Conservation (phyloP, 1,140 invertebrate genomes). For the Drosophila tani region DNA sequence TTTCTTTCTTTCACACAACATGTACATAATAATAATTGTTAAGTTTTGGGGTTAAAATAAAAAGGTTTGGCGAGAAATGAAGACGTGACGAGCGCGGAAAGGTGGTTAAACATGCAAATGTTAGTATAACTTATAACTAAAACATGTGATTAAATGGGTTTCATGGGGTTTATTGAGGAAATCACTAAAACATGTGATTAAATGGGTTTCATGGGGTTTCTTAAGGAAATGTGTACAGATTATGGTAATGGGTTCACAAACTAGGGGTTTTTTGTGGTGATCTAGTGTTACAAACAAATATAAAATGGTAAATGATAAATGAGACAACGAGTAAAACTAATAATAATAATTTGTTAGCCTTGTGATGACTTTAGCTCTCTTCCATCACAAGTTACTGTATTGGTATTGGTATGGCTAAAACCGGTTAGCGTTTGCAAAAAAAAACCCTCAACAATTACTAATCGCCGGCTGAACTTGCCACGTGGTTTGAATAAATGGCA, state of each 20-base stretch:
- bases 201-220: not conserved
- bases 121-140: not conserved
- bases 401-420: conserved; percentile 10
- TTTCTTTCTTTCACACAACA: conserved; percentile 4
- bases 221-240: not conserved
- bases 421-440: conserved; percentile 25
- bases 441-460: not conserved
- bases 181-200: not conserved
- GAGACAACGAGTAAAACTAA: not conserved
- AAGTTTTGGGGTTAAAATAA: not conserved
- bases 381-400: not conserved
- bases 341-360: not conserved
- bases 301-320: no score
- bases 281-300: not conserved
- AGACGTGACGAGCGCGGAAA: conserved; percentile 10
- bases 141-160: not conserved
- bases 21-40: conserved; percentile 16
- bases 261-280: not conserved
- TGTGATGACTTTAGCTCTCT: not conserved
- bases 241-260: conserved; percentile 1
- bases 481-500: conserved; percentile 26
- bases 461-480: conserved; percentile 27
- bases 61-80: conserved; percentile 14
- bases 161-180: not conserved
- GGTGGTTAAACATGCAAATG: conserved; percentile 20